Evolutionary conservation across 2,113 vertebrate species (phyloP).

Genomic region (Aythya baeri): DNA sequence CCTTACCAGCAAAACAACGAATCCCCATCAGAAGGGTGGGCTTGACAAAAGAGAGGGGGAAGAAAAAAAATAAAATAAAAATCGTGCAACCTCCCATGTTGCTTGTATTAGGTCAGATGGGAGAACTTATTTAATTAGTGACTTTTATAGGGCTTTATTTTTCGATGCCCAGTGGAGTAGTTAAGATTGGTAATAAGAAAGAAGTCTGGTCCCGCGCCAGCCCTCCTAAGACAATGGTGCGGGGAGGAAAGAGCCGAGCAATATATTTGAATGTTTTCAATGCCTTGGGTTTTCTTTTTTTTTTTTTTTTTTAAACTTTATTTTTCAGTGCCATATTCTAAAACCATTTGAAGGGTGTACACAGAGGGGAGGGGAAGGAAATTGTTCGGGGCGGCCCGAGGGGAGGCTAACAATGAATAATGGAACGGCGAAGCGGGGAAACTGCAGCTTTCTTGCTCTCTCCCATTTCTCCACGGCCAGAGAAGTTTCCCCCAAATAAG

Average conservation of each 20-base stretch:
- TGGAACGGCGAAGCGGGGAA: background rate
- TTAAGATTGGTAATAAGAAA: slow-evolving; percentile 69
- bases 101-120: slow-evolving; percentile 63
- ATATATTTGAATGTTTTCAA: slow-evolving; percentile 51
- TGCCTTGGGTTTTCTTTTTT: slow-evolving; percentile 24
- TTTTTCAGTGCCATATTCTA: slow-evolving; percentile 9
- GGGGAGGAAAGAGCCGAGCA: slow-evolving; percentile 39
- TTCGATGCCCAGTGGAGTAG: slow-evolving; percentile 58
- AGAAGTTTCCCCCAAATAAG: background rate
- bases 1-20: slow-evolving; percentile 46
- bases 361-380: slow-evolving; percentile 30
- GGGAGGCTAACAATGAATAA: slow-evolving; percentile 52
- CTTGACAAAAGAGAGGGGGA: background rate
- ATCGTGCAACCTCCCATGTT: slow-evolving; percentile 45
- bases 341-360: slow-evolving; percentile 42
- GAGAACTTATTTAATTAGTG: slow-evolving; percentile 71
- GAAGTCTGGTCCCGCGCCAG: slow-evolving; percentile 36
- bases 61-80: background rate
- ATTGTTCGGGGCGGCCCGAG: background rate
- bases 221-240: slow-evolving; percentile 46
- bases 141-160: slow-evolving; percentile 70
- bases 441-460: background rate
- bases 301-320: background rate
- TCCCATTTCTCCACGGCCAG: background rate
- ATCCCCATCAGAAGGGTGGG: slow-evolving; percentile 26